Evolutionary conservation across 1,140 invertebrate species (phyloP).

Genomic region (Drosophila bocqueti): DNA sequence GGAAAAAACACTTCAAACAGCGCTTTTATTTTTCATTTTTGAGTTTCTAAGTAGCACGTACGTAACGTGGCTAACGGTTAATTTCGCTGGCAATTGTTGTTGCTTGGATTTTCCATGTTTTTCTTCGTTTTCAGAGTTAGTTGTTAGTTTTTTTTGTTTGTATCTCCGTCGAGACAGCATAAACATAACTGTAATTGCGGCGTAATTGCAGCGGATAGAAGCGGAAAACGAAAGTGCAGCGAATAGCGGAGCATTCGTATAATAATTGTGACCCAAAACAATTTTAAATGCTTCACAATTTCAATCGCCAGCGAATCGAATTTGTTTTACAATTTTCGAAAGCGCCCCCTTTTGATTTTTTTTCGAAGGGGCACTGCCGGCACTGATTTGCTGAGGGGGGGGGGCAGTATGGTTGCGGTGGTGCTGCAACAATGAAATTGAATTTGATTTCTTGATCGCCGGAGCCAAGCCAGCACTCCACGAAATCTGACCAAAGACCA

Average conservation of each 20-base stretch:
- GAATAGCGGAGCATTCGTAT: constrained; percentile 32
- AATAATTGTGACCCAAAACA: constrained; percentile 52
- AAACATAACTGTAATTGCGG: constrained; percentile 55
- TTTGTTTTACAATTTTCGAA: constrained; percentile 57
- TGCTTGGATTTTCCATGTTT: constrained; percentile 13
- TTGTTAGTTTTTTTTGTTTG: background rate
- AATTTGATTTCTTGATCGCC: constrained; percentile 53
- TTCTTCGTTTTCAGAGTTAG: background rate
- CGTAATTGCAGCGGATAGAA: constrained; percentile 48
- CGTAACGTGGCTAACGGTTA: constrained; percentile 54
- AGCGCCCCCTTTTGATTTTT: constrained; percentile 18
- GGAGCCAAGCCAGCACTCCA: constrained; percentile 22
- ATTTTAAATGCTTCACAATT: constrained; percentile 59
- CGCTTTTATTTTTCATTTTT: background rate
- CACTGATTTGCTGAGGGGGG: background rate
- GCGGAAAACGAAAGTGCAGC: constrained; percentile 61
- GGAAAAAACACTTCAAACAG: constrained; percentile 35
- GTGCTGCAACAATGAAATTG: constrained; percentile 50
- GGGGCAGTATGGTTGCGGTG: background rate
- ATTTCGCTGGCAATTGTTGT: constrained; percentile 46
- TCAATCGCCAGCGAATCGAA: constrained; percentile 50
- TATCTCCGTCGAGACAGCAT: constrained; percentile 16
- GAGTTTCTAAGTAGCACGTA: constrained; percentile 59
- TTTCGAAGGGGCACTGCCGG: constrained; percentile 12
- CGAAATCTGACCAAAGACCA: constrained; percentile 38